A percentile compares a stretch with the other conserved stretches of the same genome.
These are phyloP conservation scores for Ferrisia virgata DNA, from an alignment of 2,888 invertebrate species.

Conservation along the genomic window DNA sequence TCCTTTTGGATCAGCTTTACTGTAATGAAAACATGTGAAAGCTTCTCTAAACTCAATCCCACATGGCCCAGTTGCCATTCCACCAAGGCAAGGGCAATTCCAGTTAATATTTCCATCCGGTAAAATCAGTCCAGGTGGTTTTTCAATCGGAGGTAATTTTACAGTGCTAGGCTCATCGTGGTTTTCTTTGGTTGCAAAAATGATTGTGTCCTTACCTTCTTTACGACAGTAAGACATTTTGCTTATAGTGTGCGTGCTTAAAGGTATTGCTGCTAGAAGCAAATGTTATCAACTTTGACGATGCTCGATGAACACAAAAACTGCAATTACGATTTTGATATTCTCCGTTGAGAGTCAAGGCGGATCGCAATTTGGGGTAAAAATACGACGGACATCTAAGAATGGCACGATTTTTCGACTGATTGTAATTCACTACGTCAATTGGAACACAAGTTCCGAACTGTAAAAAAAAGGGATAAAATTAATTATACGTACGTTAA, in stretches of 20 bases:
- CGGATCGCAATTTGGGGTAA: constrained; percentile 60
- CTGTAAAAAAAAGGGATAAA: constrained; percentile 48
- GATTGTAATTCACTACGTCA: constrained; percentile 61
- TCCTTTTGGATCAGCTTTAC: constrained; percentile 84
- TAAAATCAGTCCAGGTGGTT: constrained; percentile 75
- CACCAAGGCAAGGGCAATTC: constrained; percentile 94
- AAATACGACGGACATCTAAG: constrained; percentile 58
- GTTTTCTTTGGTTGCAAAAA: constrained; percentile 78
- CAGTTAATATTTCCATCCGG: constrained; percentile 90
- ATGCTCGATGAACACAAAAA: constrained; percentile 59
- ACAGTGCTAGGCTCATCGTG: constrained; percentile 70
- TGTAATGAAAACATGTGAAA: constrained; percentile 92
- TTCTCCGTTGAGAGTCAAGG: constrained; percentile 58
- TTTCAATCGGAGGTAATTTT: constrained; percentile 67
- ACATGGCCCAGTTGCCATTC: constrained; percentile 97
- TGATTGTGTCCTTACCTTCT: constrained; percentile 74
- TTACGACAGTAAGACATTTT: constrained; percentile 51
- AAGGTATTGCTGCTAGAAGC: constrained; percentile 47
- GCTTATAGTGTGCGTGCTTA: constrained; percentile 38
- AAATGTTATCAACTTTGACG: constrained; percentile 53
- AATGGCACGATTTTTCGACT: constrained; percentile 56
- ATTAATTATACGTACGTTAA: background rate
- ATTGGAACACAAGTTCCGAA: constrained; percentile 57
- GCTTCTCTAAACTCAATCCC: constrained; percentile 89
- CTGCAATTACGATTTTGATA: constrained; percentile 58